phyloP scores from a whole-genome alignment of 2,797 vertebrate genomes.

The Danio choprae region DNA sequence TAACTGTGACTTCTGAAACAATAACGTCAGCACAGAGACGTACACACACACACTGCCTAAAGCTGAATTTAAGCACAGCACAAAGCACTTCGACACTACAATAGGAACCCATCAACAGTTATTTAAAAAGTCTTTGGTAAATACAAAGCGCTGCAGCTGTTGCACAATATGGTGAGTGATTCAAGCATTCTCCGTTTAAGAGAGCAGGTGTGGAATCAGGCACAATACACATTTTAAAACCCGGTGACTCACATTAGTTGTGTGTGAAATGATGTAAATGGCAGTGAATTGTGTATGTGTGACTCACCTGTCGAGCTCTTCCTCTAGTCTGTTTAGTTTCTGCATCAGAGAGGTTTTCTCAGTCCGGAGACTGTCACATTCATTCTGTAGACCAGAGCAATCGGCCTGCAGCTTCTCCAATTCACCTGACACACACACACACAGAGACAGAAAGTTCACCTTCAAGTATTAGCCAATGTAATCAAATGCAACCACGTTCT shows the following conservation, averaged over 20 bases:
- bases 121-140: not conserved
- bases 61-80: not conserved
- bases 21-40: not conserved
- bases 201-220: not conserved
- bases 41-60: conserved; percentile 9
- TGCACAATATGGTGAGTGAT: not conserved
- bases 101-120: not conserved
- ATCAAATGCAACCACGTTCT: not conserved
- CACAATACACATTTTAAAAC: not conserved
- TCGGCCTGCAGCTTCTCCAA: conserved; percentile 85
- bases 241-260: not conserved
- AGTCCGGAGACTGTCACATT: conserved; percentile 85
- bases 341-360: conserved; percentile 85
- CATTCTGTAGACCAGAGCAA: conserved; percentile 85
- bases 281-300: not conserved
- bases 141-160: not conserved
- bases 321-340: conserved; percentile 86
- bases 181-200: not conserved
- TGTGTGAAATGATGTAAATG: too few species aligned
- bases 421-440: conserved; percentile 77
- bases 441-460: not conserved
- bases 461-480: not conserved
- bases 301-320: conserved; percentile 87
- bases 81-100: not conserved
- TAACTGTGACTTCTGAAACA: not conserved